Evolutionary conservation across 1,140 invertebrate genomes (phyloP).

Genomic region (Drosophila rufa): DNA sequence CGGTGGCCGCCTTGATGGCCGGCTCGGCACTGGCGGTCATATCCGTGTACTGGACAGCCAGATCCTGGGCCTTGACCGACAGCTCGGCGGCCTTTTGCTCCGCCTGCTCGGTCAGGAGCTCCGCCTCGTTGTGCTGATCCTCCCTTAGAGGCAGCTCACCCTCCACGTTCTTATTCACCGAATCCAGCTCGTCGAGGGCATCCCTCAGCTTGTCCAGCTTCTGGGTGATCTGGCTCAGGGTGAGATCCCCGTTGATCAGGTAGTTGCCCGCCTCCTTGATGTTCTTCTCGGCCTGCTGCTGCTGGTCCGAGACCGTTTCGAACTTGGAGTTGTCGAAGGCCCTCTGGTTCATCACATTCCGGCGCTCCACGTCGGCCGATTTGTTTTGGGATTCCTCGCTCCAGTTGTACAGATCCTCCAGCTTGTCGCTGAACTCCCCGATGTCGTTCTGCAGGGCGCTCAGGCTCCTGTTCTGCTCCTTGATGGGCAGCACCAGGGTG

Average conservation of each 20-base stretch:
- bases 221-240: slow-evolving; percentile 62
- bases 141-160: slow-evolving; percentile 62
- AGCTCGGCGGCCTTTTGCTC: slow-evolving; percentile 59
- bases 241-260: slow-evolving; percentile 72
- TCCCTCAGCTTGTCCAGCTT: slow-evolving; percentile 56
- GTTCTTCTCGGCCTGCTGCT: slow-evolving; percentile 85
- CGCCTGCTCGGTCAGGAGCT: slow-evolving; percentile 46
- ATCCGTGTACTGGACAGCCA: slow-evolving; percentile 69
- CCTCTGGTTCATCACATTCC: slow-evolving; percentile 87
- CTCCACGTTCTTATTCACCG: slow-evolving; percentile 69
- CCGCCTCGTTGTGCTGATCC: slow-evolving; percentile 58
- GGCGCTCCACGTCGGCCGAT: slow-evolving; percentile 87
- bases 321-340: slow-evolving; percentile 85
- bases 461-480: slow-evolving; percentile 86
- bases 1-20: slow-evolving; percentile 93
- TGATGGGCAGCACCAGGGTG: slow-evolving; percentile 88
- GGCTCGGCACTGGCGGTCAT: slow-evolving; percentile 86
- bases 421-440: slow-evolving; percentile 88
- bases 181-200: slow-evolving; percentile 57
- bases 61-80: slow-evolving; percentile 47
- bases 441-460: slow-evolving; percentile 87
- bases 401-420: slow-evolving; percentile 91
- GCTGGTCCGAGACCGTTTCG: slow-evolving; percentile 85
- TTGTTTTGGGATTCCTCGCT: slow-evolving; percentile 88
- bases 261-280: slow-evolving; percentile 84